Base-by-base conservation (phyloP, 2,888 invertebrate genomes). In the Lathronympha strigana region DNA sequence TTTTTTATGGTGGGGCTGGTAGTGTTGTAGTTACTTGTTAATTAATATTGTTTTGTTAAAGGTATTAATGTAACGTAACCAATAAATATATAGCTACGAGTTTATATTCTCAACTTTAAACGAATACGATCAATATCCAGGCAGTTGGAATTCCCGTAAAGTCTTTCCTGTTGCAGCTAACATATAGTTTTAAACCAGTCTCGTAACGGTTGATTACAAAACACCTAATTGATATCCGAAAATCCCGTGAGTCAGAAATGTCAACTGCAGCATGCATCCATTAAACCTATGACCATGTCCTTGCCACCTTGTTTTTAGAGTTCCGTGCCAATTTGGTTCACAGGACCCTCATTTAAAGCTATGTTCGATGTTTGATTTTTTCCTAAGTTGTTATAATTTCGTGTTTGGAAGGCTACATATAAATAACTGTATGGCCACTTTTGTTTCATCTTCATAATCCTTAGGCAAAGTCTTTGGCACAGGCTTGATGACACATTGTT, bases 401-500 rank as follows among this genome's bases (percentile, higher is more conserved):
- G 4, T 8, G 28, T 28, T 17, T 28, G 28, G 9, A 3, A 49
- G 25, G 4, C n/a, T 47, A 40, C 6, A 25, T 23, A 23, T 23
- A 25, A 1, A 28, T 9, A 50, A 25, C 17, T 15, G 9, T 9
- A n/a, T 38, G 54, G 25, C 25, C 17, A 1, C 15, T 54, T 25
- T 40, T 43, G 28, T 55, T 28, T 17, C 11, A 28, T 6, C 40
- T 8, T 43, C 17, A 55, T 23, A 54, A 54, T 47, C 21, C 33
- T 58, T n/a, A n/a, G n/a, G n/a, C n/a, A 43, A 53, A 40, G 38
- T 13, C 23, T 36, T 23, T 33, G 28, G 43, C 23, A 21, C 15
- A 6, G 33, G 33, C 23, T 53, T 53, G 19, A 54, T 62, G 62
- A 36, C 43, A 54, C 36, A 47, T 63, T 55, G 62, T 36, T 54